Evolutionary conservation across 2,888 invertebrate species (phyloP).

Genomic region (Microctonus hyperodae): DNA sequence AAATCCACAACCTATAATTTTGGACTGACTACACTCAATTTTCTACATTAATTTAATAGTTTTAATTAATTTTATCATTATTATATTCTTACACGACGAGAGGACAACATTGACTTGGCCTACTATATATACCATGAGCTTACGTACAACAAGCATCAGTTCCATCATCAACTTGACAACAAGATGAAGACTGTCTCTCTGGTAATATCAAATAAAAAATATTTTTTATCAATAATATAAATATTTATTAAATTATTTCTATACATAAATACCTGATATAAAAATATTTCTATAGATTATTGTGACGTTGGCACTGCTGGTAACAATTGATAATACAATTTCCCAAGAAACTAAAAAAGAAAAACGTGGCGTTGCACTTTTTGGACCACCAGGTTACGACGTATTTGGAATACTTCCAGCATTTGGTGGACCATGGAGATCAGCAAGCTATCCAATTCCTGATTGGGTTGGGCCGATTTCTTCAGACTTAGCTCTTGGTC

Average conservation of each 20-base stretch:
- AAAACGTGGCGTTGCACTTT: constrained; percentile 54
- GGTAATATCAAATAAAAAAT: constrained; percentile 40
- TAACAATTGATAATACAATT: constrained; percentile 28
- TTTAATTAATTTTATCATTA: constrained; percentile 54
- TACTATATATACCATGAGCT: constrained; percentile 47
- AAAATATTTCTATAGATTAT: constrained; percentile 41
- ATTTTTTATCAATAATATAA: neutral
- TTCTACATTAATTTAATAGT: constrained; percentile 47
- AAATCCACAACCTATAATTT: constrained; percentile 50
- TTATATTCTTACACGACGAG: constrained; percentile 27
- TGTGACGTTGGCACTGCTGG: constrained; percentile 41
- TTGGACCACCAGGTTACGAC: constrained; percentile 52
- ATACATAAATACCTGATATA: constrained; percentile 15
- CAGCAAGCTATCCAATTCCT: constrained; percentile 40
- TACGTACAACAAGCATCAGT: constrained; percentile 42
- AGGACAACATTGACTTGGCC: constrained; percentile 39
- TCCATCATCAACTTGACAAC: constrained; percentile 38
- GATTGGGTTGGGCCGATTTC: constrained; percentile 47
- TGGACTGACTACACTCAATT: constrained; percentile 36
- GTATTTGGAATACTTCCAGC: constrained; percentile 49
- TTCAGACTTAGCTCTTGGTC: constrained; percentile 54
- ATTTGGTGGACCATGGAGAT: constrained; percentile 45
- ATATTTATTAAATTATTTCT: constrained; percentile 14
- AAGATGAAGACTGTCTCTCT: constrained; percentile 51
- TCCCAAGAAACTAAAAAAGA: constrained; percentile 45